Conservation (phyloP, 2,797 vertebrate species). For the Mus minutoides region DNA sequence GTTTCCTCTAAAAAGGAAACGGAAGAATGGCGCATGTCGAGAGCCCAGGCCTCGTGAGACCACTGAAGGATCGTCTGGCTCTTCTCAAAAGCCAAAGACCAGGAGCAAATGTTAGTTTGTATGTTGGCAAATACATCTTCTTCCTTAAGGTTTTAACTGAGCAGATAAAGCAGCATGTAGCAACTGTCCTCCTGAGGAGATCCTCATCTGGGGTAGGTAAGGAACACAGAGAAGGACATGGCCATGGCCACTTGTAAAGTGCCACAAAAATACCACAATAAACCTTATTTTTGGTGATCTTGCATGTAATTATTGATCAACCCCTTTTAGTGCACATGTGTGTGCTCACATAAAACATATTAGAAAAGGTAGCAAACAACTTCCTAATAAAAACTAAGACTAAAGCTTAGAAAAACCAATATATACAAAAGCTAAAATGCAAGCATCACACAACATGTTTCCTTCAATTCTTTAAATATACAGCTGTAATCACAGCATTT, state of each 20-base stretch:
- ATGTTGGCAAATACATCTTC: slow-evolving; percentile 33
- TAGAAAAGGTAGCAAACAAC: not conserved
- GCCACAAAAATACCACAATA: not conserved
- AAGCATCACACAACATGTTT: not conserved
- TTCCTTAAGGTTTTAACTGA: slow-evolving; percentile 29
- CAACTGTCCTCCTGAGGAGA: not conserved
- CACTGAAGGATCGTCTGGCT: not conserved
- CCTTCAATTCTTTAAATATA: slow-evolving; percentile 16
- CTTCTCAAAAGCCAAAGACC: slow-evolving; percentile 43
- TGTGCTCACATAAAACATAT: not conserved
- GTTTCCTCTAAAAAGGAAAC: rapidly evolving
- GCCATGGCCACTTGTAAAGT: not conserved
- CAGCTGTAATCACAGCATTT: not conserved
- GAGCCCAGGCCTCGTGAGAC: not conserved
- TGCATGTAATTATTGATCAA: not conserved
- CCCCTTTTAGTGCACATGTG: not conserved
- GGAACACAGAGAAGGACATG: not conserved
- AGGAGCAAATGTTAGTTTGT: slow-evolving; percentile 37
- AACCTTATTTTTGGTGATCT: not conserved
- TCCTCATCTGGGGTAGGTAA: not conserved
- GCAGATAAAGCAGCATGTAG: not conserved
- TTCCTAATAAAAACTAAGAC: not conserved
- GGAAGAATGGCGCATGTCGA: not conserved
- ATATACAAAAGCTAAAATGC: not conserved
- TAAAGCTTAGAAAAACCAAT: not conserved